Evolutionary conservation across 64 coral and sea anemone species (phyloP).

Genomic region (Pachyseris speciosa): DNA sequence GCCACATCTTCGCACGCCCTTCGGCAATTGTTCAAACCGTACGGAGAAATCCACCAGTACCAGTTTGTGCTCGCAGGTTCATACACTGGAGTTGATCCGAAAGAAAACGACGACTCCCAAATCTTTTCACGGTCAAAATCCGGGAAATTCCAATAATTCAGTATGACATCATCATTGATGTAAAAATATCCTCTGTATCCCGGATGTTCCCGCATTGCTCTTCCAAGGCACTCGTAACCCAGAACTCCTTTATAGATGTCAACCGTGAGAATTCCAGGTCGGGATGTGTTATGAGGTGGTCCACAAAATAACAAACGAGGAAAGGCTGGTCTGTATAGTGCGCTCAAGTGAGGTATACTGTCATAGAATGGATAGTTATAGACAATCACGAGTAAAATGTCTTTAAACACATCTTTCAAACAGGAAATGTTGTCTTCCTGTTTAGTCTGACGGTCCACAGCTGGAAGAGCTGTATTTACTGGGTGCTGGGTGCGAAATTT

Average conservation of each 20-base stretch:
- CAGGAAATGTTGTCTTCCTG: conserved; percentile 41
- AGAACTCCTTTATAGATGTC: conserved; percentile 78
- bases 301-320: conserved; percentile 82
- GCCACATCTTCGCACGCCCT: conserved; percentile 85
- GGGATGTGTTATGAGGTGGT: conserved; percentile 54
- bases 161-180: conserved; percentile 93
- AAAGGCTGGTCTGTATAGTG: conserved; percentile 80
- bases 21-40: conserved; percentile 78
- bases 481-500: not conserved
- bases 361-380: conserved; percentile 94
- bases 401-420: conserved; percentile 71
- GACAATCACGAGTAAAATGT: conserved; percentile 81
- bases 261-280: conserved; percentile 53
- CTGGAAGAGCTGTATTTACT: not conserved
- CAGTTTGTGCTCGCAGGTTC: conserved; percentile 47
- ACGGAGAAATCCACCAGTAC: conserved; percentile 95
- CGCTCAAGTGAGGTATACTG: conserved; percentile 63
- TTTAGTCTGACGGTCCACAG: not conserved
- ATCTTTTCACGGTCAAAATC: conserved; percentile 73
- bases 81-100: conserved; percentile 66
- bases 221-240: conserved; percentile 92
- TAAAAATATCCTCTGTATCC: conserved; percentile 94
- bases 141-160: conserved; percentile 93
- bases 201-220: conserved; percentile 79
- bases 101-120: conserved; percentile 84